Evolutionary conservation across 2,888 invertebrate genomes (phyloP), one percentile per base, ranked within the genome.

Genomic region (Drosophila rubida): DNA sequence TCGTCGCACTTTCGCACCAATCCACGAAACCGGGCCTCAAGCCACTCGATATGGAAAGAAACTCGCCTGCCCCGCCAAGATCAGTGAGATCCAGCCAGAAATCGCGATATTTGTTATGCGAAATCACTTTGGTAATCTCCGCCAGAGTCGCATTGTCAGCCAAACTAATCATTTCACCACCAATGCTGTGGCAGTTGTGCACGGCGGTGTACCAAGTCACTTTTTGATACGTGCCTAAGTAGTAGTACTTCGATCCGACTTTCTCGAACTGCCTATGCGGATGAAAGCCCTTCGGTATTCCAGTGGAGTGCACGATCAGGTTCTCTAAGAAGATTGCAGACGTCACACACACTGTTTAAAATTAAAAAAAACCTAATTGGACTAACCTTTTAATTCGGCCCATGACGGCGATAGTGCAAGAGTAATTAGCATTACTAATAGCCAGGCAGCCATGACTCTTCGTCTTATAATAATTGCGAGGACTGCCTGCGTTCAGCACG

Each of bases 11-110:
- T 0, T 37, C 6, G 7, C 65, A 64, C 71, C 72, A 72, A 4
- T 35, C 6, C 4, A 41, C 1, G 16, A 48, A 64, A 2, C 0
- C 16, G 0, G 51, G 14, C n/a, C 9, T 3, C 1, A 2, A 0
- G 1, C 76, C 72, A 9, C 6, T 71, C 4, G 58, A 50, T 13
- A 64, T 64, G 37, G 76, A 72, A 6, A 39, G 30, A 2, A 16
- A 64, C 0, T 51, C 3, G 0, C 54, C 64, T 2, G 45, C 5
- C 2, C 32, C 6, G 11, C 27, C 13, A 6, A 76, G 55, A 45
- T 61, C 44, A 16, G 9, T 65, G 3, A 76, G 50, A 49, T 71
- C 65, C 8, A 37, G 4, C 76, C 72, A 73, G 41, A 14, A 72
- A 1, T 44, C 46, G 7, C 11, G 0, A 4, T 6, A 22, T 7